These are phyloP conservation scores for Botia kubotai DNA, from an alignment of 2,797 vertebrate genomes.

Conservation along the genomic window DNA sequence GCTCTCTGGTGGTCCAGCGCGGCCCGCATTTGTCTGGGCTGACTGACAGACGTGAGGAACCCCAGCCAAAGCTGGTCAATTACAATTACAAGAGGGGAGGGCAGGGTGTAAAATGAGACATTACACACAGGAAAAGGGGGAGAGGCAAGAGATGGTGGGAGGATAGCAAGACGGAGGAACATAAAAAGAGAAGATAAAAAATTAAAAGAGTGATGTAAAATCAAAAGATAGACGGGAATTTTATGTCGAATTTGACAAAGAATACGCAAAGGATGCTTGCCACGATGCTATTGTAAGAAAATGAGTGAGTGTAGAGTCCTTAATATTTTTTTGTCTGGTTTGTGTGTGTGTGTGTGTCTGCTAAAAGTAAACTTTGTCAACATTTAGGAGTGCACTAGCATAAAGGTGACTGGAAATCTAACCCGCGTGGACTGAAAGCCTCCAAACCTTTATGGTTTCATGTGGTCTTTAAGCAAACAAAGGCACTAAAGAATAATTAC, in stretches of 20 bases:
- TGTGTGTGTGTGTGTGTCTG: too few species aligned
- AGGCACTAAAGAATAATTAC: not conserved
- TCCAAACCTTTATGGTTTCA: not conserved
- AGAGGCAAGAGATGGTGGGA: not conserved
- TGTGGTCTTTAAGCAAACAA: not conserved
- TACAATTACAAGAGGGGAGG: not conserved
- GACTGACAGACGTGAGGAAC: constrained; percentile 35
- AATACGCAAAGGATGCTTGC: too few species aligned
- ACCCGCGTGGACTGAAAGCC: not conserved
- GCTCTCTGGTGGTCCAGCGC: not conserved
- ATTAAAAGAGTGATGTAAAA: not conserved
- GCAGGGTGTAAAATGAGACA: not conserved
- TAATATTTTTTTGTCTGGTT: too few species aligned
- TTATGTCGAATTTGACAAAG: not conserved
- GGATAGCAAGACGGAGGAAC: not conserved
- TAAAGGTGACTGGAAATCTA: too few species aligned
- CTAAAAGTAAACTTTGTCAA: too few species aligned
- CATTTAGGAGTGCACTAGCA: too few species aligned
- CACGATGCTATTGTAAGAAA: too few species aligned
- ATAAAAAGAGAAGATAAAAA: not conserved
- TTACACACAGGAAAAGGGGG: not conserved
- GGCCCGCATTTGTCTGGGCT: not conserved
- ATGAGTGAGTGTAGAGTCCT: too few species aligned
- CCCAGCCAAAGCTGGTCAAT: not conserved
- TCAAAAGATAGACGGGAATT: not conserved